phyloP scores from a whole-genome alignment of 2,888 invertebrate genomes.

The Eupithecia vulgata region DNA sequence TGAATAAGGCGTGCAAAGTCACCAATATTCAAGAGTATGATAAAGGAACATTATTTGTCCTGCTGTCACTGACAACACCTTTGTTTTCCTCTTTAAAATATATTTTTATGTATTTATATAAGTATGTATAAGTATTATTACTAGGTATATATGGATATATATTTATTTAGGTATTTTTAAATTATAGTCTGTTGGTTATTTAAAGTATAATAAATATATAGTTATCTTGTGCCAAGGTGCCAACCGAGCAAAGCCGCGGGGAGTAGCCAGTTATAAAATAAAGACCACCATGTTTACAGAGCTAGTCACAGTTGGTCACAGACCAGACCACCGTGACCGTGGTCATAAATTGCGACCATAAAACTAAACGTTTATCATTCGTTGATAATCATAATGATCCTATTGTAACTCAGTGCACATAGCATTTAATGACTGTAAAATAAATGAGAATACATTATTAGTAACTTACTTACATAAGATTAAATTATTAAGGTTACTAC shows the following conservation, averaged over 20 bases:
- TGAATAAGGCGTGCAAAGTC: no score
- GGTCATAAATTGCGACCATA: conserved; percentile 9
- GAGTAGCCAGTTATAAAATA: neutral
- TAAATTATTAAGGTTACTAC: no score
- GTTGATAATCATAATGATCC: neutral
- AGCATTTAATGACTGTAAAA: neutral
- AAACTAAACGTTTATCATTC: neutral
- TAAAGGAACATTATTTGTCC: no score
- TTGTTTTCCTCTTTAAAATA: no score
- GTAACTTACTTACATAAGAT: neutral
- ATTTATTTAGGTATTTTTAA: no score
- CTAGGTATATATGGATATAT: no score
- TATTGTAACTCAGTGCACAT: conserved; percentile 5
- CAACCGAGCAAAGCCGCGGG: neutral
- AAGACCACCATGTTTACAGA: neutral
- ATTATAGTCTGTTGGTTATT: no score
- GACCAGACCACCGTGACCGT: neutral
- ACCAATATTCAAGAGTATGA: no score
- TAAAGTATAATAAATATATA: no score
- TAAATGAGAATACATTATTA: neutral
- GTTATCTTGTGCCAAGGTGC: neutral
- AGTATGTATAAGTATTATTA: no score
- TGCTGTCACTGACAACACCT: no score
- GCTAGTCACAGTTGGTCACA: neutral
- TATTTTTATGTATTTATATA: no score